phyloP scores from a whole-genome alignment of 2,888 invertebrate genomes.

The Phyllotreta striolata region DNA sequence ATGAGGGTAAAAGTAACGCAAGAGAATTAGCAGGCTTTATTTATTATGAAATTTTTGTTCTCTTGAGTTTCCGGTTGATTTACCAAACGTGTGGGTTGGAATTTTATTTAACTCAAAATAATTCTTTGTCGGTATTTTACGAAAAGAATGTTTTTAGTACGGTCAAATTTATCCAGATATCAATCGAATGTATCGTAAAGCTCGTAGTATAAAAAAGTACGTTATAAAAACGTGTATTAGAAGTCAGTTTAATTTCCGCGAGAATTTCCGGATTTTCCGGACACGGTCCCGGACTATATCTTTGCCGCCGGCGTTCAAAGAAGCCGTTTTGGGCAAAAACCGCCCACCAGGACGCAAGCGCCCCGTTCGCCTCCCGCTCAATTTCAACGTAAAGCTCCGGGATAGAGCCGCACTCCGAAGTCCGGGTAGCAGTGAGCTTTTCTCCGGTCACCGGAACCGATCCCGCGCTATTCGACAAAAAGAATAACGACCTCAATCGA shows the following conservation, averaged over 20 bases:
- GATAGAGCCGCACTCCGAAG: conserved; percentile 44
- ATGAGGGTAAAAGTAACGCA: neutral
- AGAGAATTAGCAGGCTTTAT: neutral
- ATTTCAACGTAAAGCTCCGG: conserved; percentile 51
- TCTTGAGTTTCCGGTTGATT: neutral
- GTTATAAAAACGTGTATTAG: neutral
- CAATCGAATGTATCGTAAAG: too few relatives aligned
- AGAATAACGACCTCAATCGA: conserved; percentile 49
- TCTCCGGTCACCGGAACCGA: conserved; percentile 56
- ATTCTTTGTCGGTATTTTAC: neutral
- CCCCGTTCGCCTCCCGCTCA: conserved; percentile 32
- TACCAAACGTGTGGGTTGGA: too few relatives aligned
- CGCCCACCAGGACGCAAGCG: conserved; percentile 18
- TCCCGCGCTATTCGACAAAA: conserved; percentile 37
- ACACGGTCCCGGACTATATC: conserved; percentile 5
- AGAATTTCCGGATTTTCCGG: conserved; percentile 5
- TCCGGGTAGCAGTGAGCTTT: conserved; percentile 57
- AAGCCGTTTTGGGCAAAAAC: conserved; percentile 8
- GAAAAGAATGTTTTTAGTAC: conserved; percentile 9
- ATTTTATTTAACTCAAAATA: neutral
- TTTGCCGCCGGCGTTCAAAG: conserved; percentile 15
- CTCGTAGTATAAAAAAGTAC: too few relatives aligned
- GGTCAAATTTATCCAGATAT: neutral
- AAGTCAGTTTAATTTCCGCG: neutral
- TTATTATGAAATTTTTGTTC: conserved; percentile 8